Evolutionary conservation across 2,888 invertebrate species (phyloP).

Genomic region (Hanleya hanleyi): DNA sequence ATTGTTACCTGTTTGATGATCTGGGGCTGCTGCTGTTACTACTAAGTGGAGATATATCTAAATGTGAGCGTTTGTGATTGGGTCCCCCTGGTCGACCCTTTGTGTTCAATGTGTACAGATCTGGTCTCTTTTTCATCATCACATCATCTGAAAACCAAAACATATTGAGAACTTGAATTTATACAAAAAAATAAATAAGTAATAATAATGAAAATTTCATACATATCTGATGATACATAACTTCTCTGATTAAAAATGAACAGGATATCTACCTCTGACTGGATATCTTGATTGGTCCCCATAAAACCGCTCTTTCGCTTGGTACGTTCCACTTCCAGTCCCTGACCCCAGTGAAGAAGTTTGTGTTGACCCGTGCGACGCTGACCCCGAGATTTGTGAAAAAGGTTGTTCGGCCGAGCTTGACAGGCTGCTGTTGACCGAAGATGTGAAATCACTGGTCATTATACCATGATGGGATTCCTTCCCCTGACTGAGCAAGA

Average conservation of each 20-base stretch:
- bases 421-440: conserved; percentile 37
- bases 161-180: too few species aligned
- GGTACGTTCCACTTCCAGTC: neutral
- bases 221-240: too few species aligned
- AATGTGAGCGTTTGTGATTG: conserved; percentile 38
- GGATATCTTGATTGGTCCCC: neutral
- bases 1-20: conserved; percentile 49
- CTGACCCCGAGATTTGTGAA: too few species aligned
- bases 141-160: too few species aligned
- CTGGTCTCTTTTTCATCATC: conserved; percentile 47
- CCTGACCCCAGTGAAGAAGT: neutral
- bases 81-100: conserved; percentile 37
- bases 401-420: conserved; percentile 52
- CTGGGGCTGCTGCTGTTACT: conserved; percentile 63
- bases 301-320: neutral
- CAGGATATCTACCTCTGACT: neutral
- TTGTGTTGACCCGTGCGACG: neutral
- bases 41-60: conserved; percentile 55
- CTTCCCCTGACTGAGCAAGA: conserved; percentile 50
- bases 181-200: too few species aligned
- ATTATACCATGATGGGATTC: neutral
- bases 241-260: too few species aligned
- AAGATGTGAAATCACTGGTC: conserved; percentile 30
- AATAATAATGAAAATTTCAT: too few species aligned
- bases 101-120: conserved; percentile 33